phyloP scores from a whole-genome alignment of 2,797 vertebrate genomes.

The Lemur catta region DNA sequence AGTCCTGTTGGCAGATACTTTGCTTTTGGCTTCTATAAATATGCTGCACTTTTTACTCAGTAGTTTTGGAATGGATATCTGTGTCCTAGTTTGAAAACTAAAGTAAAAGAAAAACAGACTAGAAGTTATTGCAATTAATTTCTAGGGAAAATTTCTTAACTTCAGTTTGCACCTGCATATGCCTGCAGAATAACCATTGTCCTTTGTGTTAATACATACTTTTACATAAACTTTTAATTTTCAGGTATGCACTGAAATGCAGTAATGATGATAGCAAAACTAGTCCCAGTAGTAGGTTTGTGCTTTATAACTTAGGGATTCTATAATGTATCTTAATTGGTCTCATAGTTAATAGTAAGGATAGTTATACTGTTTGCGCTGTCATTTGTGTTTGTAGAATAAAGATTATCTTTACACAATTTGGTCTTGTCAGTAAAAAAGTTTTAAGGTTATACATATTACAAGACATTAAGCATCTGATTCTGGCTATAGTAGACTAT shows the following conservation, averaged over 20 bases:
- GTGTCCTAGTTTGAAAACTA: neutral
- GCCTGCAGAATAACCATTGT: neutral
- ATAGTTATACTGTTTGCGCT: neutral
- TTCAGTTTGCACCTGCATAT: neutral
- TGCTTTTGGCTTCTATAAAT: neutral
- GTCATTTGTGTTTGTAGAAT: slow-evolving; percentile 25
- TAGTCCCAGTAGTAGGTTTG: neutral
- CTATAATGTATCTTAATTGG: neutral
- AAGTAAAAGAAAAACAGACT: neutral
- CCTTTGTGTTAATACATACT: slow-evolving; percentile 17
- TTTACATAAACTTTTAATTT: slow-evolving; percentile 39
- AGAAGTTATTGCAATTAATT: neutral
- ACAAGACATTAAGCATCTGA: neutral
- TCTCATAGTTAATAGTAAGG: slow-evolving; percentile 30
- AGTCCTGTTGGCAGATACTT: neutral
- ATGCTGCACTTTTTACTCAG: neutral
- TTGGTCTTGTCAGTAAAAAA: slow-evolving; percentile 10
- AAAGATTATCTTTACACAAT: slow-evolving; percentile 36
- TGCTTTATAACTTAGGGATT: slow-evolving; percentile 27
- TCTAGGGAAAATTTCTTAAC: slow-evolving; percentile 33
- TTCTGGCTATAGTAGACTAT: neutral
- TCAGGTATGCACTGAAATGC: neutral
- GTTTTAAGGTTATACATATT: neutral
- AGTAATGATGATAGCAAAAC: slow-evolving; percentile 26
- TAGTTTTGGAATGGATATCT: slow-evolving; percentile 31